These are phyloP conservation scores for Drosophila mercatorum DNA, from an alignment of 2,888 invertebrate genomes.

Conservation along the genomic window DNA sequence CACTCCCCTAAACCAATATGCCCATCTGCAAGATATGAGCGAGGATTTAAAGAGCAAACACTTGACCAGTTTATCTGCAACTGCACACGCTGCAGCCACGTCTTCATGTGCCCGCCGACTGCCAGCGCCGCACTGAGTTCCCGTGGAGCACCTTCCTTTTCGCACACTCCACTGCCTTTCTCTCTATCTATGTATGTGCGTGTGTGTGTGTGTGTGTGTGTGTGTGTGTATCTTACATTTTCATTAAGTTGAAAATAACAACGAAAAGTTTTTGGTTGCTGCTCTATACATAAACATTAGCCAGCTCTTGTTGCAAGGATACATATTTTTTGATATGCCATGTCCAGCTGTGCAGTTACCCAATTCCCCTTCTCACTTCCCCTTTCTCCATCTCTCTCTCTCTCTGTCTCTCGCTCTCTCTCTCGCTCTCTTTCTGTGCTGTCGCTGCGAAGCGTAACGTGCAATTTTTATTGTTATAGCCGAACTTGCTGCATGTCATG, in stretches of 20 bases:
- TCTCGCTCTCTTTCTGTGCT: not conserved
- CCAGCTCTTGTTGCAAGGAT: constrained; percentile 30
- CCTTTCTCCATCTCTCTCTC: not conserved
- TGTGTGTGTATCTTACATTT: constrained; percentile 64
- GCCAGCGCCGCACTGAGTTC: not conserved
- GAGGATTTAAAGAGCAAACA: constrained; percentile 12
- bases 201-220: constrained; percentile 7
- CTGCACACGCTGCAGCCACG: constrained; percentile 13
- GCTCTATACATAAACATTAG: constrained; percentile 26
- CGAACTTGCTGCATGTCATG: constrained; percentile 65
- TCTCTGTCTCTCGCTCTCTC: not conserved
- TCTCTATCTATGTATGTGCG: constrained; percentile 5
- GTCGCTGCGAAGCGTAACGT: constrained; percentile 63
- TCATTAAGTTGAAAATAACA: constrained; percentile 76
- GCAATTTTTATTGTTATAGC: constrained; percentile 71
- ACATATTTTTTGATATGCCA: constrained; percentile 74
- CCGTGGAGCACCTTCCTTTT: constrained; percentile 11
- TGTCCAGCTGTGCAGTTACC: constrained; percentile 61
- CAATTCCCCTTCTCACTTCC: not conserved
- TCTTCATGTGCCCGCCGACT: not conserved
- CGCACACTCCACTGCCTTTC: not conserved
- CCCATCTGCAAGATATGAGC: not conserved
- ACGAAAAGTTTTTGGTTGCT: constrained; percentile 60
- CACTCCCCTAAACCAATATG: not conserved
- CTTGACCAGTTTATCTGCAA: constrained; percentile 11